A percentile compares a stretch with the other conserved stretches of the same genome.
Evolutionary conservation across 2,113 vertebrate species (phyloP).

Genomic region (Willisornis vidua): DNA sequence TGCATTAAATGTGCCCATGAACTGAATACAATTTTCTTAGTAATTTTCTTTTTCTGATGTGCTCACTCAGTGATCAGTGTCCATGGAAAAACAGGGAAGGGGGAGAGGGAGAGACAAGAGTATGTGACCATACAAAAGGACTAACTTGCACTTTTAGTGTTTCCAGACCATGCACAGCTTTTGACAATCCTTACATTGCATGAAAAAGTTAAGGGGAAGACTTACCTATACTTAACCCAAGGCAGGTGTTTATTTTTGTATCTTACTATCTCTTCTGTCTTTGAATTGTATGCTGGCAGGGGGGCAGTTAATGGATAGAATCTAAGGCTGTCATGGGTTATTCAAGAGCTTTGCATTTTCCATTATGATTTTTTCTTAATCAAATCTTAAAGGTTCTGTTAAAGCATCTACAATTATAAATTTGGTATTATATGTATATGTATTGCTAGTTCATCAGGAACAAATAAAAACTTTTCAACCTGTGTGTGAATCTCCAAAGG

Average conservation of each 20-base stretch:
- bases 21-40: not conserved
- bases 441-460: not conserved
- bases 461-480: not conserved
- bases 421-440: not conserved
- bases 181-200: not conserved
- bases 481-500: not conserved
- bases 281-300: rapidly evolving
- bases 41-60: not conserved
- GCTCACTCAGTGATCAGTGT: not conserved
- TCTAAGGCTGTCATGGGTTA: not conserved
- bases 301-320: not conserved
- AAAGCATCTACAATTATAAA: not conserved
- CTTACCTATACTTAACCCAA: not conserved
- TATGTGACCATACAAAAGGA: not conserved
- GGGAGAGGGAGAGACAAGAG: not conserved
- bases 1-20: not conserved
- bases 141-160: not conserved
- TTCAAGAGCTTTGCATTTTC: not conserved
- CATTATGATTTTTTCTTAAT: not conserved
- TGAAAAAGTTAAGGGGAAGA: not conserved
- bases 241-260: not conserved
- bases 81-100: not conserved
- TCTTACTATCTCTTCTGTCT: not conserved
- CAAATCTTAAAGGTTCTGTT: too few relatives aligned
- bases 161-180: not conserved